phyloP scores from a whole-genome alignment of 2,113 vertebrate genomes.

The Casuarius casuarius region DNA sequence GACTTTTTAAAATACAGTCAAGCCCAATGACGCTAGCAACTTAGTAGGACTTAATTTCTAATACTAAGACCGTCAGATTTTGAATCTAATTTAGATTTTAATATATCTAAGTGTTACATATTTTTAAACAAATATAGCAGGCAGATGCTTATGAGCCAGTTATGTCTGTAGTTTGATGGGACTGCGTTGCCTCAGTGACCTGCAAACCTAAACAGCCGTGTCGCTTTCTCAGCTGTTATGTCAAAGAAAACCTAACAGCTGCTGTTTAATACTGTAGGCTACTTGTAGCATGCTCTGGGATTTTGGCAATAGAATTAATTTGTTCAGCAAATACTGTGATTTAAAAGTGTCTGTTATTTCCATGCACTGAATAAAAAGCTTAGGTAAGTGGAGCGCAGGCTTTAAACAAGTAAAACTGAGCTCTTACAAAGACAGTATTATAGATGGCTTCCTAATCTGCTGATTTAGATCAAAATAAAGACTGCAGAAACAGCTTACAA shows the following conservation, averaged over 20 bases:
- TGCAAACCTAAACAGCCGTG: slow-evolving; percentile 56
- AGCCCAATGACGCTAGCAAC: not conserved
- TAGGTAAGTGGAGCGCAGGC: not conserved
- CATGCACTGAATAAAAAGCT: not conserved
- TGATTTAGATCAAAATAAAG: not conserved
- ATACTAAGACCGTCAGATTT: not conserved
- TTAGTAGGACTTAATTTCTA: not conserved
- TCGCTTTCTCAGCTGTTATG: slow-evolving; percentile 86
- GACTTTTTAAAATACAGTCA: not conserved
- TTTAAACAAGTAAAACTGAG: not conserved
- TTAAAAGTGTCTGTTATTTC: slow-evolving; percentile 15
- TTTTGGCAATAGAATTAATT: slow-evolving; percentile 64
- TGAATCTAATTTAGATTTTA: not conserved
- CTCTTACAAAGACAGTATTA: not conserved
- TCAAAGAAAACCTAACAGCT: slow-evolving; percentile 76
- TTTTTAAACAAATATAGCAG: not conserved
- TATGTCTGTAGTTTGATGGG: slow-evolving; percentile 9
- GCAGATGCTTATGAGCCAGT: not conserved
- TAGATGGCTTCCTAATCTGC: not conserved
- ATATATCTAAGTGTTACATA: not conserved
- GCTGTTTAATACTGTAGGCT: slow-evolving; percentile 64
- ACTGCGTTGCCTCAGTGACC: slow-evolving; percentile 56
- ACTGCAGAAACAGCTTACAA: not conserved
- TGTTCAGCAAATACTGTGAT: not conserved
- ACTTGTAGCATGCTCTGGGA: slow-evolving; percentile 49